Evolutionary conservation across 2,797 vertebrate species (phyloP).

Genomic region (Atherinosoma microstoma): DNA sequence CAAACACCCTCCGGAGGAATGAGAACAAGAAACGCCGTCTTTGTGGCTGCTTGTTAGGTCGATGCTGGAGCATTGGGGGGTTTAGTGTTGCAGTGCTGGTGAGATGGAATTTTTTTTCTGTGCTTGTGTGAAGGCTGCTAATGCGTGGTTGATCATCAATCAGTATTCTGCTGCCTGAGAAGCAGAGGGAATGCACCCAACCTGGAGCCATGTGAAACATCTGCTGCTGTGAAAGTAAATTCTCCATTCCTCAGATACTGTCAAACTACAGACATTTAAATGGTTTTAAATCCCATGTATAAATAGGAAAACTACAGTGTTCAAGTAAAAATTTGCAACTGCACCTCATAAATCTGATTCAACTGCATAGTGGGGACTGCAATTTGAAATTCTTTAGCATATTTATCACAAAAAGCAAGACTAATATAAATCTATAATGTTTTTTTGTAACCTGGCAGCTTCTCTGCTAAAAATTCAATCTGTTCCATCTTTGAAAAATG

Average conservation of each 20-base stretch:
- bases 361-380: background rate
- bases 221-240: slow-evolving; percentile 25
- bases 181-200: slow-evolving; percentile 1
- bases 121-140: slow-evolving; percentile 33
- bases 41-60: background rate
- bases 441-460: background rate
- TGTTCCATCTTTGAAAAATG: background rate
- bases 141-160: slow-evolving; percentile 59
- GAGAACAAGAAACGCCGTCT: slow-evolving; percentile 15
- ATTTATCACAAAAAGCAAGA: background rate
- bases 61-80: slow-evolving; percentile 18
- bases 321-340: background rate
- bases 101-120: slow-evolving; percentile 6
- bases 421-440: background rate
- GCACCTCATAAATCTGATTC: background rate
- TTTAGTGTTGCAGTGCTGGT: slow-evolving; percentile 11
- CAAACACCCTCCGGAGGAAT: slow-evolving; percentile 21
- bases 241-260: background rate
- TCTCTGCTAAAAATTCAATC: background rate
- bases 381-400: background rate
- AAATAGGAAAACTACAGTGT: background rate
- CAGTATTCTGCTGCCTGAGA: slow-evolving; percentile 45
- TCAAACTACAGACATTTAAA: background rate
- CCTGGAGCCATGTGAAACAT: slow-evolving; percentile 28
- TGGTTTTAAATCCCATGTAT: background rate